A percentile compares a stretch with the other conserved stretches of the same genome.
Evolutionary conservation across 30 jellyfish, hydroid and myxozoan species (phyloP).

Genomic region (Chironex yamaguchii): DNA sequence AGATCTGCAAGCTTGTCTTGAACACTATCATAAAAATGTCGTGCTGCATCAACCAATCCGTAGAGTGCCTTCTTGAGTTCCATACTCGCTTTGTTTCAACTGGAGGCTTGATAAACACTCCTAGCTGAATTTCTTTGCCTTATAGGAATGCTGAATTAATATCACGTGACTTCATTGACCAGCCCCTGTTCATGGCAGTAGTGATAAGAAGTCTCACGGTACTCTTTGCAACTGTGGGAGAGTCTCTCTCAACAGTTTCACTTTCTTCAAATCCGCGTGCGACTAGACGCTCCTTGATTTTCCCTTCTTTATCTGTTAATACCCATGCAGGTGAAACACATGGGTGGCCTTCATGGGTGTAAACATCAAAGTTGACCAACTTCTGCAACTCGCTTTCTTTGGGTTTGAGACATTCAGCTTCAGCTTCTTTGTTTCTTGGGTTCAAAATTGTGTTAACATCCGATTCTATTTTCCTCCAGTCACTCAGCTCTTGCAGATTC

Average conservation of each 20-base stretch:
- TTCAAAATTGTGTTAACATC: not conserved
- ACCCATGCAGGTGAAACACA: slow-evolving; percentile 15
- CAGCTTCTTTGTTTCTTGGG: too few species aligned
- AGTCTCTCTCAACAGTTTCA: not conserved
- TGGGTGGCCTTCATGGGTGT: slow-evolving; percentile 5
- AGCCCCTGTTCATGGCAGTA: too few species aligned
- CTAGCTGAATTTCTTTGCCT: slow-evolving; percentile 22
- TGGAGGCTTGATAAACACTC: slow-evolving; percentile 19
- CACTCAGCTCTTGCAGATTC: too few species aligned
- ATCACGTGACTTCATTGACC: slow-evolving; percentile 7
- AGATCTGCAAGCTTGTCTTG: not conserved
- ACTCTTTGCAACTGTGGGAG: not conserved
- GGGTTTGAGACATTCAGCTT: too few species aligned
- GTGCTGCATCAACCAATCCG: slow-evolving; percentile 10
- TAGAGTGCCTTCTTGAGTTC: slow-evolving; percentile 8
- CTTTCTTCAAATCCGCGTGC: too few species aligned
- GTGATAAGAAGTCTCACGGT: not conserved
- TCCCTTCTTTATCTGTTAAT: not conserved
- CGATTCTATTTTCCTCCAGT: too few species aligned
- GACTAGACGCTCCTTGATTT: too few species aligned
- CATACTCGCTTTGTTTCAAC: slow-evolving; percentile 13
- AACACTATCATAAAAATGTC: not conserved
- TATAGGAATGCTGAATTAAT: slow-evolving; percentile 31
- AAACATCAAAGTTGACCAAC: not conserved
- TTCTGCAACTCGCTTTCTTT: not conserved